phyloP scores from a whole-genome alignment of 2,888 invertebrate genomes.

The Hydropsyche betteni region DNA sequence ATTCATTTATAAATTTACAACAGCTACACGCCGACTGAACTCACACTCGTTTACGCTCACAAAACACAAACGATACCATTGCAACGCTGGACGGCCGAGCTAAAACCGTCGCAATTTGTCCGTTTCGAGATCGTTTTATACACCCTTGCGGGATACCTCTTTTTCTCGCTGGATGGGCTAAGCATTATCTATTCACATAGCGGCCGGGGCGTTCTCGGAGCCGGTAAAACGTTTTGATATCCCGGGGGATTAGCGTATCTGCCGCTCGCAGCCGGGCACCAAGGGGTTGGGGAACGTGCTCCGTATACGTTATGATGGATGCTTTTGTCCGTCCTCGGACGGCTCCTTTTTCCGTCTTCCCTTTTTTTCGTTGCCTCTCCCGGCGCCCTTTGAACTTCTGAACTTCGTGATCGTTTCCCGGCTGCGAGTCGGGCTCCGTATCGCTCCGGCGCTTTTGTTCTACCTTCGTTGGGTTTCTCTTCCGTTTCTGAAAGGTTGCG shows the following conservation, averaged over 20 bases:
- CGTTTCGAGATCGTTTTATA: background rate
- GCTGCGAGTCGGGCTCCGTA: background rate
- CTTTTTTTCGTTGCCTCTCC: background rate
- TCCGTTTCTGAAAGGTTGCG: background rate
- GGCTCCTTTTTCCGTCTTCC: background rate
- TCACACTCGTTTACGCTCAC: background rate
- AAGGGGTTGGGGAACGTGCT: conserved; percentile 8
- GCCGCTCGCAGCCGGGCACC: conserved; percentile 6
- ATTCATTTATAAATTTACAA: background rate
- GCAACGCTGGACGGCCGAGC: background rate
- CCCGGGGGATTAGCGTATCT: conserved; percentile 32
- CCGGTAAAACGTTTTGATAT: conserved; percentile 29
- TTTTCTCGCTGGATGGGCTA: background rate
- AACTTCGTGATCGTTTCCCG: background rate
- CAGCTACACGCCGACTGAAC: background rate
- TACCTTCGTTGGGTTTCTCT: background rate
- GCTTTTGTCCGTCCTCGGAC: conserved; percentile 19
- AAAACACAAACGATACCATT: background rate
- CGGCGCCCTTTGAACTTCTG: no score
- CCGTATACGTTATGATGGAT: conserved; percentile 28
- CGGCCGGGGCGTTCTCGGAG: conserved; percentile 4
- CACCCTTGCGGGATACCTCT: background rate
- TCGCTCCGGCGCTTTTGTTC: background rate
- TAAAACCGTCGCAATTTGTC: conserved; percentile 24
- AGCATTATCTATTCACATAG: conserved; percentile 30